Conservation (phyloP, 2,888 invertebrate species). For the Andrena fulva region DNA sequence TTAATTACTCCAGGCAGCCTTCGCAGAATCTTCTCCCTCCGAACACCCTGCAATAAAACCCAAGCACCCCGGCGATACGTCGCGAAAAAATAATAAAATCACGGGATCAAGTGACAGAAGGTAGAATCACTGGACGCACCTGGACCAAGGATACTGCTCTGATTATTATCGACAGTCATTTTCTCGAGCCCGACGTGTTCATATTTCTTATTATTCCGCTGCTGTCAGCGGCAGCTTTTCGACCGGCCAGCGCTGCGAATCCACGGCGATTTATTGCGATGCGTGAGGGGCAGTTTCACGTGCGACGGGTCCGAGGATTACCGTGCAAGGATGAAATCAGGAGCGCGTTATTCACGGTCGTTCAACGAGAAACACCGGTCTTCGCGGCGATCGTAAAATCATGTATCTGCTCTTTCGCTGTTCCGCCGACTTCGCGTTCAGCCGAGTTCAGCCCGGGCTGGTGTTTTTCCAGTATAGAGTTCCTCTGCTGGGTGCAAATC, state of each 20-base stretch:
- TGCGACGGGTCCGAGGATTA: constrained; percentile 41
- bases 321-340: constrained; percentile 46
- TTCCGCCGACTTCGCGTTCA: neutral
- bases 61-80: too few relatives aligned
- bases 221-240: constrained; percentile 22
- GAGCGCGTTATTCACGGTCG: constrained; percentile 40
- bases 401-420: constrained; percentile 21
- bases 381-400: constrained; percentile 48
- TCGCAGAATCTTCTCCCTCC: neutral
- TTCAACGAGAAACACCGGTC: constrained; percentile 43
- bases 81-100: neutral
- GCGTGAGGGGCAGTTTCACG: constrained; percentile 18
- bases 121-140: neutral
- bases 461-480: constrained; percentile 2
- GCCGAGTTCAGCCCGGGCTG: neutral
- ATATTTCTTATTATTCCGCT: constrained; percentile 15
- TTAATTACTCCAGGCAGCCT: neutral
- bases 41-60: neutral
- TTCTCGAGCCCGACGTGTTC: constrained; percentile 12
- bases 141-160: neutral
- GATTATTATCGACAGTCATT: constrained; percentile 15
- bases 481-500: neutral
- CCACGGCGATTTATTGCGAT: constrained; percentile 21
- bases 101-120: neutral
- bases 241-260: constrained; percentile 18